Evolutionary conservation across 2,888 invertebrate genomes (phyloP), one percentile per base, ranked within the genome.

Genomic region (Horisme vitalbata): DNA sequence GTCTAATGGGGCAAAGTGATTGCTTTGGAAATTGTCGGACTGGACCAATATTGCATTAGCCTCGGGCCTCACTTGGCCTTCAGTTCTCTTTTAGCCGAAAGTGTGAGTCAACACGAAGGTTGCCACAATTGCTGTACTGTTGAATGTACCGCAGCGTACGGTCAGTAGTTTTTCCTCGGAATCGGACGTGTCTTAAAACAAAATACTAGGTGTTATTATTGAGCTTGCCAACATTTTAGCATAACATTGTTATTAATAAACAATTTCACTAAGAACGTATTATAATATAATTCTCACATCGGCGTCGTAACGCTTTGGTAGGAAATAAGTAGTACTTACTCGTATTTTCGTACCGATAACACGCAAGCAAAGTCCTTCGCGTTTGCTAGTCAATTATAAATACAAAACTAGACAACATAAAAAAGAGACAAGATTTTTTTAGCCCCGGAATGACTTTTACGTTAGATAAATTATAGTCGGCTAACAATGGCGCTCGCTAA

Each of bases 401-500:
- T 39, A 37, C 49, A 33, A 37, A 28, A 46, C 30, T 27, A 34
- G 44, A 45, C 34, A 36, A 32, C 34, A 38, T 33, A 57, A 47
- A 63, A 52, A 64, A 64, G 61, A 56, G 63, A 59, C n/a, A n/a
- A n/a, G 54, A 68, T 59, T 53, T 58, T 64, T 65, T 65, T 53
- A 61, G 68, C 67, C 55, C 62, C 60, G 52, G 67, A 79, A 75
- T 72, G 66, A 75, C 71, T 79, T 77, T 75, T 74, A 75, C 76
- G 77, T 81, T 74, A 77, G 74, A 81, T 79, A 79, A 77, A 84
- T 82, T 83, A 83, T 68, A 75, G 63, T 62, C 69, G 61, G 62
- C 73, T 72, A 82, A 84, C 83, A 87, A 85, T 83, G 72, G 82
- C 65, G 67, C 63, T 68, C 70, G 70, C 75, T 76, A 79, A 79